Percentiles rank a stretch among this genome's conserved stretches.
phyloP scores from a whole-genome alignment of 2,888 invertebrate species.

The Aporophyla lueneburgensis region DNA sequence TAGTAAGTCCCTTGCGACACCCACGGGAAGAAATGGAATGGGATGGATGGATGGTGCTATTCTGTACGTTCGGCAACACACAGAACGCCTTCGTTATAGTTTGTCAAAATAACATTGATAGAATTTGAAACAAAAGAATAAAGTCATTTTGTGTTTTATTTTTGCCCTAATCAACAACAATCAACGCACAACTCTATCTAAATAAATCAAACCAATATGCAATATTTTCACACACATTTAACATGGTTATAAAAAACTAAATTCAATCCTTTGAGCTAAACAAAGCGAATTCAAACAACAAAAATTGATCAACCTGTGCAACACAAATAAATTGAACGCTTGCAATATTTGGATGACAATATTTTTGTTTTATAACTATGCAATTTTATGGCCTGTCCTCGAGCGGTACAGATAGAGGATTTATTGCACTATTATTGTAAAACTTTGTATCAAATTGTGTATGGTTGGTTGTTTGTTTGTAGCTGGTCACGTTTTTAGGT shows the following conservation, averaged over 20 bases:
- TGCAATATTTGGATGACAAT: constrained; percentile 62
- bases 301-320: constrained; percentile 41
- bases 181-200: background rate
- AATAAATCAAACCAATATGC: constrained; percentile 26
- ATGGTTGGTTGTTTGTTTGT: background rate
- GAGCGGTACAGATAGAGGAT: constrained; percentile 32
- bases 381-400: constrained; percentile 47
- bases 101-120: too few species aligned
- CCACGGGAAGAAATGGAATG: too few species aligned
- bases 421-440: constrained; percentile 38
- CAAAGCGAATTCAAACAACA: constrained; percentile 45
- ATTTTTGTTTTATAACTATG: constrained; percentile 55
- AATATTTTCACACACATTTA: constrained; percentile 39
- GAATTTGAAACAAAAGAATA: background rate
- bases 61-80: too few species aligned
- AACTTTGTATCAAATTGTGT: background rate
- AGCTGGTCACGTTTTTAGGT: too few species aligned
- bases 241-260: constrained; percentile 40
- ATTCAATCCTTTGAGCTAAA: constrained; percentile 51
- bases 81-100: too few species aligned
- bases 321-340: constrained; percentile 54
- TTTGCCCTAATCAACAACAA: constrained; percentile 5
- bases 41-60: too few species aligned
- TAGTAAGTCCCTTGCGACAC: too few species aligned
- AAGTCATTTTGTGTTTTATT: background rate